Base-by-base conservation (phyloP, 2,888 invertebrate species). In the Masnerella sp. region DNA sequence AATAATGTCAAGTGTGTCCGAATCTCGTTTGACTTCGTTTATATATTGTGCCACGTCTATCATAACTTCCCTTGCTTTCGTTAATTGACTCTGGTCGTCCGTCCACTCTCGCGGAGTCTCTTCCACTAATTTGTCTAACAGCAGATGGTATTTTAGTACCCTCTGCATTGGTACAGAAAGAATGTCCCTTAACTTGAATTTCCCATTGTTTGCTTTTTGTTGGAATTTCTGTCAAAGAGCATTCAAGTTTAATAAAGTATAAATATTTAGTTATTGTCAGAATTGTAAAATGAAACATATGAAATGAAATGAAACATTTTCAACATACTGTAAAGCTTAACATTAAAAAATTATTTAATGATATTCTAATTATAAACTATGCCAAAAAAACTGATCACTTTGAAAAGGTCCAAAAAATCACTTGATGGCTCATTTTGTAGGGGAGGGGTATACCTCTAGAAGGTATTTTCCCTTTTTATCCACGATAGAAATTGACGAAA, bases 131-230 rank as follows among this genome's bases (percentile, higher is more conserved):
- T 96, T 98, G 87, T 96, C 95, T 64, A 99, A 89, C 49, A 99
- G 89, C 61, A 99, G 90, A 88, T 98, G 98, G 88, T 99, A 99
- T 87, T 99, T 99, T 76, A 99, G 91, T 79, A 99, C 95, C 85
- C 99, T 90, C 88, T 99, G 99, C 96, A 99, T 98, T 38, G 99
- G 99, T 76, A 99, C 97, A 15, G 97, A 96, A 43, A 99, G 89
- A 77, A 99, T 94, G 88, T 99, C 99, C 47, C 98, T 91, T 78
- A 99, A 89, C 88, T 97, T 96, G 85, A 99, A 97, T 85, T 96
- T 94, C 9, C 97, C 97, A 81, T 97, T 95, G 88, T 97, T 98
- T 82, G 97, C 96, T 84, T 95, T 94, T 82, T 94, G 93, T 88
- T 98, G 97, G 87, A 96, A 96, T 89, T 94, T 94, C 96, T 97